Percentiles rank a stretch among this genome's conserved stretches.
Evolutionary conservation across 92 coral and sea anemone species (phyloP).

Genomic region (Phenganax stokvisi): DNA sequence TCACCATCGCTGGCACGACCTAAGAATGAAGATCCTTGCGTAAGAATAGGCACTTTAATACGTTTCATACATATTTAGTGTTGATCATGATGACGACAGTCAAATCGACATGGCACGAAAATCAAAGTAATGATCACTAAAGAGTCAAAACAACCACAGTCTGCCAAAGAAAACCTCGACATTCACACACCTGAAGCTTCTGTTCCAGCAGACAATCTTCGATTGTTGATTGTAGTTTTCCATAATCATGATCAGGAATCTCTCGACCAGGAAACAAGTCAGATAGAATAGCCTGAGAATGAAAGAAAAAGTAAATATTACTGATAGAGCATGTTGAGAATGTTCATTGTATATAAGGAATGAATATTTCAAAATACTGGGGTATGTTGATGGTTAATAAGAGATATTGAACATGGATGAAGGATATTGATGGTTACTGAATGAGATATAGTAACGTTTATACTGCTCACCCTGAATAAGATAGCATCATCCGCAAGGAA

Average conservation of each 20-base stretch:
- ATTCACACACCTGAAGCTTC: slow-evolving; percentile 63
- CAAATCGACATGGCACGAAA: not conserved
- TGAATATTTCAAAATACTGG: not conserved
- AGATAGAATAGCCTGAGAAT: slow-evolving; percentile 73
- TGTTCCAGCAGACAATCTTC: slow-evolving; percentile 76
- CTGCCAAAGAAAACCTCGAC: not conserved
- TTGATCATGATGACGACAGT: no score
- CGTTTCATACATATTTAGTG: no score
- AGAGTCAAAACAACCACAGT: not conserved
- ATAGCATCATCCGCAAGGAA: slow-evolving; percentile 92
- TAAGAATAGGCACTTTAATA: no score
- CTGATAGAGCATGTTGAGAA: not conserved
- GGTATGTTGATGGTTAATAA: not conserved
- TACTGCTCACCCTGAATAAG: slow-evolving; percentile 64
- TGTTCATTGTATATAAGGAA: not conserved
- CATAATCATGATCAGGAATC: slow-evolving; percentile 97
- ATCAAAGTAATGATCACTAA: not conserved
- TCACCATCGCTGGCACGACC: slow-evolving; percentile 87
- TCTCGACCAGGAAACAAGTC: slow-evolving; percentile 99
- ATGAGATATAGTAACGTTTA: not conserved
- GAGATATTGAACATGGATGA: not conserved
- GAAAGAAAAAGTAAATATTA: not conserved
- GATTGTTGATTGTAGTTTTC: slow-evolving; percentile 86
- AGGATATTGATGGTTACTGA: no score
- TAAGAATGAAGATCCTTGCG: not conserved